phyloP scores from a whole-genome alignment of 2,113 vertebrate species.

The Cynopterus brachyotis region DNA sequence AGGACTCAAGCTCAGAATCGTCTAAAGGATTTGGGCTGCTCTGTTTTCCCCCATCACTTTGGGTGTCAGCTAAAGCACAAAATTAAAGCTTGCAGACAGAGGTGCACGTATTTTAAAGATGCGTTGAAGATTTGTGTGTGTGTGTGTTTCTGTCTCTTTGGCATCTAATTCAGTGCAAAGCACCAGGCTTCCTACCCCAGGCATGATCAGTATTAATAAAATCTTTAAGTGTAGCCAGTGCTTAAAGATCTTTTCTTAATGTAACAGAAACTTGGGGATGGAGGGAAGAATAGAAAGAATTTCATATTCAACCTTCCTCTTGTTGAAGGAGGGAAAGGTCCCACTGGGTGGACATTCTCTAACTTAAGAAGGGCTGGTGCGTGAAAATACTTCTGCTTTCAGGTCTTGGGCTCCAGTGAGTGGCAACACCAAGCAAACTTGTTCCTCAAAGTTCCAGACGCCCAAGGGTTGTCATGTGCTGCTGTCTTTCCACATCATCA shows the following conservation, averaged over 20 bases:
- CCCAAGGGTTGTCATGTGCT: background rate
- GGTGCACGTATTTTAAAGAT: background rate
- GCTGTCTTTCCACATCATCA: background rate
- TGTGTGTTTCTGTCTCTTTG: background rate
- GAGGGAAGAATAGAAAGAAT: background rate
- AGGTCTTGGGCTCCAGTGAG: fast-evolving
- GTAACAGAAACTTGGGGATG: background rate
- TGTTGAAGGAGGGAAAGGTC: background rate
- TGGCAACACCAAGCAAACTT: background rate
- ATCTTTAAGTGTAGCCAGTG: background rate
- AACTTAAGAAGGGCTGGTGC: background rate
- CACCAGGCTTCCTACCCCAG: background rate
- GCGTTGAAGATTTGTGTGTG: background rate
- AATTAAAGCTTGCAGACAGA: background rate
- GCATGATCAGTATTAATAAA: background rate
- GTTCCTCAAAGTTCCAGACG: background rate
- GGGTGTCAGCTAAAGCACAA: background rate
- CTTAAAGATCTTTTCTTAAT: background rate
- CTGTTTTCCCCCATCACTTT: background rate
- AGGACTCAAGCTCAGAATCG: background rate
- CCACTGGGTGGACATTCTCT: too few relatives aligned
- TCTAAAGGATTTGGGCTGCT: background rate
- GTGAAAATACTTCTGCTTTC: background rate
- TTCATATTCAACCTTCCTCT: background rate
- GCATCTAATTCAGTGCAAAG: background rate